A percentile compares a stretch with the other conserved stretches of the same genome.
Evolutionary conservation across 2,888 invertebrate genomes (phyloP).

Genomic region (Carcina quercana): DNA sequence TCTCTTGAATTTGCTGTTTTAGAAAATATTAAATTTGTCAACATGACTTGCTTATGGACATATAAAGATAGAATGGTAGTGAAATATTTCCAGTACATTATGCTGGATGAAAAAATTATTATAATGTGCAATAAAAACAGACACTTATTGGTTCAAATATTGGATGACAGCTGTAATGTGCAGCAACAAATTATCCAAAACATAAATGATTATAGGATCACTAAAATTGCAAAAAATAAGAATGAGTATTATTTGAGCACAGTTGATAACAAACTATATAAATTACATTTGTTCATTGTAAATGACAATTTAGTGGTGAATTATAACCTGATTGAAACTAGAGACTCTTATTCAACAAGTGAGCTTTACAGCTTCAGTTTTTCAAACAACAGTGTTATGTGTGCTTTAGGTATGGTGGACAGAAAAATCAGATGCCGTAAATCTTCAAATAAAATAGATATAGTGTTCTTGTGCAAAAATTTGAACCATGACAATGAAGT

Average conservation of each 20-base stretch:
- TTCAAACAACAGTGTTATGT: slow-evolving; percentile 36
- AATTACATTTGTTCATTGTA: slow-evolving; percentile 24
- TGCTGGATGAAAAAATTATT: slow-evolving; percentile 29
- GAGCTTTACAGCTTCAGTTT: slow-evolving; percentile 37
- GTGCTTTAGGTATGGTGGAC: slow-evolving; percentile 32
- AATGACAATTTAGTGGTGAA: slow-evolving; percentile 22
- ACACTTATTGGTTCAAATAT: slow-evolving; percentile 40
- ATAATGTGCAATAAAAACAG: slow-evolving; percentile 49
- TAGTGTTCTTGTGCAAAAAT: slow-evolving; percentile 32
- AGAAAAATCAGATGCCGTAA: slow-evolving; percentile 40
- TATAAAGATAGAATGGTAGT: slow-evolving; percentile 48
- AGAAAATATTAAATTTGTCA: slow-evolving; percentile 20
- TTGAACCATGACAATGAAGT: slow-evolving; percentile 24
- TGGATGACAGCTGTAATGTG: slow-evolving; percentile 32
- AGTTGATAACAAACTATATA: slow-evolving; percentile 39
- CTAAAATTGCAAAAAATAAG: slow-evolving; percentile 27
- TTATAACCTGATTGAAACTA: slow-evolving; percentile 26
- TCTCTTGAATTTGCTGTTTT: slow-evolving; percentile 28
- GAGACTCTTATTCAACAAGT: slow-evolving; percentile 30
- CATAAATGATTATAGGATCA: slow-evolving; percentile 50
- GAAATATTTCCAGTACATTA: slow-evolving; percentile 26
- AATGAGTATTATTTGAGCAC: slow-evolving; percentile 34
- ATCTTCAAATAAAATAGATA: slow-evolving; percentile 30
- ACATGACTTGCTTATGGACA: slow-evolving; percentile 34
- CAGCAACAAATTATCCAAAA: slow-evolving; percentile 36